phyloP scores from a whole-genome alignment of 2,888 invertebrate genomes.

The Rhagonycha fulva region DNA sequence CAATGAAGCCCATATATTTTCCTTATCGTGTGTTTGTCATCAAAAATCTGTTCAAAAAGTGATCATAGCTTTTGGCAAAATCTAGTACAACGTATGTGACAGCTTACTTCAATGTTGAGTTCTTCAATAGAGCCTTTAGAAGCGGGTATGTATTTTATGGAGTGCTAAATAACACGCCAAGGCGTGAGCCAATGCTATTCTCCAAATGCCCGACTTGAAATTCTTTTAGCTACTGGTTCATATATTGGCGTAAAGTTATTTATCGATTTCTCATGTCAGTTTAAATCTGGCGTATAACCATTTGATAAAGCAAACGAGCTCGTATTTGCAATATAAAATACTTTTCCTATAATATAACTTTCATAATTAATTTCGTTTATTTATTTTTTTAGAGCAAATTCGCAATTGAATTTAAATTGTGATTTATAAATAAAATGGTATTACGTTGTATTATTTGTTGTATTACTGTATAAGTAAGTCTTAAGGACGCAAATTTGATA shows the following conservation, averaged over 20 bases:
- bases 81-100: conserved; percentile 38
- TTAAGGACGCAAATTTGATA: neutral
- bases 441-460: neutral
- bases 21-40: conserved; percentile 14
- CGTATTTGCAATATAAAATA: conserved; percentile 9
- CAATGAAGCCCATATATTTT: neutral
- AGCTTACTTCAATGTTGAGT: conserved; percentile 37
- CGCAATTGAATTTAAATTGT: neutral
- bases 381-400: neutral
- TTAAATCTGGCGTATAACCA: conserved; percentile 28
- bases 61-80: conserved; percentile 16
- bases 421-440: neutral
- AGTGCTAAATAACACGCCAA: conserved; percentile 28
- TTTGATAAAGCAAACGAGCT: conserved; percentile 3
- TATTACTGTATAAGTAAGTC: neutral
- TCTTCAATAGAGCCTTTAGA: conserved; percentile 33
- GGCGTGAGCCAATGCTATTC: conserved; percentile 27
- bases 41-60: conserved; percentile 23
- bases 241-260: conserved; percentile 39
- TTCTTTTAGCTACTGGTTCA: conserved; percentile 39
- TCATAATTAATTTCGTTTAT: neutral
- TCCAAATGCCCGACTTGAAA: conserved; percentile 36
- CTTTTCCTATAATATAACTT: conserved; percentile 11
- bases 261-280: conserved; percentile 37
- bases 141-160: conserved; percentile 29